Evolutionary conservation across 1,140 invertebrate species (phyloP).

Genomic region (Eupristina koningsbergeri): DNA sequence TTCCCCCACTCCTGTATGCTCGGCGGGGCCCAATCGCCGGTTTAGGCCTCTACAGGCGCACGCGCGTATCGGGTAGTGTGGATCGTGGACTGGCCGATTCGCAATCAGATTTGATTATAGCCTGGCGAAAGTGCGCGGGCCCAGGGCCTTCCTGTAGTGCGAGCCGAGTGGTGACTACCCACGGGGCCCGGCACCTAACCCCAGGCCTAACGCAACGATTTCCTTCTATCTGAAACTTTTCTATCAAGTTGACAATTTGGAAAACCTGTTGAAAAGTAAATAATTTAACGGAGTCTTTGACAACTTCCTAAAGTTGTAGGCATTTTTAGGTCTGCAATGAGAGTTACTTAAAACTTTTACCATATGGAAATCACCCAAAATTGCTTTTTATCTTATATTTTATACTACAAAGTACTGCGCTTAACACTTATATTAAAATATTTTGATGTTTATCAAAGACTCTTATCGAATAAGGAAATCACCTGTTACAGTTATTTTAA

Average conservation of each 20-base stretch:
- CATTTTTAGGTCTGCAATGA: too few relatives aligned
- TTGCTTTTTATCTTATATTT: too few relatives aligned
- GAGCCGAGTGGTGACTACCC: background rate
- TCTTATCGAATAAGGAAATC: background rate
- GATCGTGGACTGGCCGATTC: slow-evolving; percentile 54
- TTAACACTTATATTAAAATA: background rate
- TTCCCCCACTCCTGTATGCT: too few relatives aligned
- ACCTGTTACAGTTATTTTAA: slow-evolving; percentile 14
- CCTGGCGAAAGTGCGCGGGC: slow-evolving; percentile 68
- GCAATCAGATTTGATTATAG: slow-evolving; percentile 75
- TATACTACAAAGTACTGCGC: background rate
- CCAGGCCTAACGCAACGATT: too few relatives aligned
- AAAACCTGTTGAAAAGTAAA: too few relatives aligned
- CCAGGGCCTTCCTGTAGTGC: background rate
- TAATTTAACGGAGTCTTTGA: too few relatives aligned
- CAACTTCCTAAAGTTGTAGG: too few relatives aligned
- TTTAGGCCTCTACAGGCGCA: slow-evolving; percentile 59
- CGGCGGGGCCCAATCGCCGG: too few relatives aligned
- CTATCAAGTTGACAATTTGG: background rate
- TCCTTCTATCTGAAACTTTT: background rate
- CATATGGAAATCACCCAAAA: too few relatives aligned
- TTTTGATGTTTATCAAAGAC: background rate
- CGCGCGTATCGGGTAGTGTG: slow-evolving; percentile 6
- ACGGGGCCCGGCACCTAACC: too few relatives aligned
- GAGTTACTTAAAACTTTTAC: too few relatives aligned